Percentiles rank a stretch among this genome's conserved stretches.
Conservation (phyloP, 2,888 invertebrate genomes). For the Bibio marci region DNA sequence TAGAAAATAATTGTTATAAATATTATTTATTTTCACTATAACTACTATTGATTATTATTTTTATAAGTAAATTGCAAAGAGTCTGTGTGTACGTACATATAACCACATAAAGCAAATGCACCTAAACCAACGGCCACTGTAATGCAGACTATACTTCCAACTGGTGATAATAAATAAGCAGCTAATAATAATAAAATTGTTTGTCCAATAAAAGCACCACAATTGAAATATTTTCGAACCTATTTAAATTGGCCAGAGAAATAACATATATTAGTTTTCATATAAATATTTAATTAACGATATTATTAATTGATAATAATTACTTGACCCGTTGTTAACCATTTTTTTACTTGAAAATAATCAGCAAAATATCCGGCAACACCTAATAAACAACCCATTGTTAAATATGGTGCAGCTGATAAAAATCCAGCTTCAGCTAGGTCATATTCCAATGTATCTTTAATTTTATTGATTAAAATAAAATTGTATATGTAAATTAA, state of each 20-base stretch:
- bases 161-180: slow-evolving; percentile 50
- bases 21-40: neutral
- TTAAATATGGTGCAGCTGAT: slow-evolving; percentile 74
- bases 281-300: too few species aligned
- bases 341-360: slow-evolving; percentile 44
- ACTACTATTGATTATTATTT: too few species aligned
- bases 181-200: slow-evolving; percentile 74
- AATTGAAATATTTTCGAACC: slow-evolving; percentile 56
- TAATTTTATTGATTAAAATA: slow-evolving; percentile 13
- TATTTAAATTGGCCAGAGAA: slow-evolving; percentile 31
- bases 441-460: slow-evolving; percentile 56
- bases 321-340: slow-evolving; percentile 57
- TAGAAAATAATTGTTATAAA: neutral
- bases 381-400: slow-evolving; percentile 69
- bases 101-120: slow-evolving; percentile 86
- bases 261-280: too few species aligned
- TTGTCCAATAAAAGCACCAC: slow-evolving; percentile 57
- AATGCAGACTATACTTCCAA: slow-evolving; percentile 59
- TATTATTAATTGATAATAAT: neutral
- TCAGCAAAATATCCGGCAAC: slow-evolving; percentile 73
- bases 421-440: slow-evolving; percentile 65
- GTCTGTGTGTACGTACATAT: too few species aligned
- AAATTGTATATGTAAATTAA: neutral
- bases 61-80: slow-evolving; percentile 4
- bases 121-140: slow-evolving; percentile 81